Conservation (phyloP, 1,140 invertebrate genomes). For the Hestina assimilis region DNA sequence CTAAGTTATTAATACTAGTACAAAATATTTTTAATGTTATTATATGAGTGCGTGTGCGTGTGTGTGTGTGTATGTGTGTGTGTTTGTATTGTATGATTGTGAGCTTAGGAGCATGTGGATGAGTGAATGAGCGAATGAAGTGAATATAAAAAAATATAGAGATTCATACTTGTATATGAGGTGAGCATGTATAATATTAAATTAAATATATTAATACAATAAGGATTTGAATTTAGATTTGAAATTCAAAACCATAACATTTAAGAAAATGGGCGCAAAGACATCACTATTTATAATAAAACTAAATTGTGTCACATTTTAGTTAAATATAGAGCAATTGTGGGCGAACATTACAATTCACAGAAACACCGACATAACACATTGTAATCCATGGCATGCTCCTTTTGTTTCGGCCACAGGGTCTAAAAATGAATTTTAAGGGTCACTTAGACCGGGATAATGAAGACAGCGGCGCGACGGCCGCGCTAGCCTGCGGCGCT, state of each 20-base stretch:
- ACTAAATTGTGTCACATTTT: neutral
- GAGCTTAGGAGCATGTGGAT: too few species aligned
- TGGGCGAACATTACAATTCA: neutral
- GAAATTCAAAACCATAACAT: neutral
- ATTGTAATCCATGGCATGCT: constrained; percentile 11
- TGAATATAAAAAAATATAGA: too few species aligned
- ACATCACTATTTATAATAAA: neutral
- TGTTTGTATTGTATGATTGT: too few species aligned
- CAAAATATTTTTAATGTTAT: too few species aligned
- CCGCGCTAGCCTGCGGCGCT: constrained; percentile 31
- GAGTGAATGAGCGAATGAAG: too few species aligned
- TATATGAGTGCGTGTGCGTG: too few species aligned
- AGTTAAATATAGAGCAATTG: neutral
- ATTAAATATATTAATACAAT: neutral
- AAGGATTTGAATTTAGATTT: neutral
- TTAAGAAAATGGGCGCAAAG: too few species aligned
- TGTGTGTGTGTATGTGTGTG: too few species aligned
- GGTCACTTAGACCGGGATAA: constrained; percentile 54
- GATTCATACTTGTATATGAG: too few species aligned
- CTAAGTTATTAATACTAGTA: too few species aligned
- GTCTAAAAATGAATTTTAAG: constrained; percentile 65
- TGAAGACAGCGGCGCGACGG: constrained; percentile 43
- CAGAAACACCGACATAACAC: neutral
- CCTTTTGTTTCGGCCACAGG: constrained; percentile 29
- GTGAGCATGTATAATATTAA: too few species aligned